phyloP scores from a whole-genome alignment of 2,888 invertebrate species.

The Steinernema carpocapsae region DNA sequence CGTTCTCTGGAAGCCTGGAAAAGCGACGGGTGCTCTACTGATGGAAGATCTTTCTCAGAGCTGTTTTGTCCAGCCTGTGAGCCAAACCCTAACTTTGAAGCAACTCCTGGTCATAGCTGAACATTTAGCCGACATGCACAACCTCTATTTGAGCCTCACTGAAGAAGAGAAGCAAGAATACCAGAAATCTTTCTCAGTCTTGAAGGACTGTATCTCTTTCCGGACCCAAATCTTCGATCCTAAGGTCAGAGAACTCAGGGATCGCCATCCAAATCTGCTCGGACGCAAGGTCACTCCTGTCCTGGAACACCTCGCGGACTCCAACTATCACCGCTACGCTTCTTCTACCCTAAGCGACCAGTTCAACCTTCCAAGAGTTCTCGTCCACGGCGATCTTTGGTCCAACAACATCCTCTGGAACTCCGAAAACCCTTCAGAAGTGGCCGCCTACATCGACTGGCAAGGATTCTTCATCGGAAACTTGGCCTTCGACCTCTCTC shows the following conservation, averaged over 20 bases:
- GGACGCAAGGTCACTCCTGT: not conserved
- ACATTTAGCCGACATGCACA: slow-evolving; percentile 9
- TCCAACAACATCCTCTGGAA: slow-evolving; percentile 22
- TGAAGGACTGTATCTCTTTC: slow-evolving; percentile 4
- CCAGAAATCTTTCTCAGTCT: not conserved
- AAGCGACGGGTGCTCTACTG: not conserved
- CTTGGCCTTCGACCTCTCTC: not conserved
- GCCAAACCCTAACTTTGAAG: not conserved
- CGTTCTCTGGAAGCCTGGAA: not conserved
- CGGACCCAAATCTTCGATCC: not conserved
- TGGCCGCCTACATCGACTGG: slow-evolving; percentile 3
- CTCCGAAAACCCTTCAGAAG: not conserved
- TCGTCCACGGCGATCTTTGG: slow-evolving; percentile 11
- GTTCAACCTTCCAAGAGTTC: not conserved
- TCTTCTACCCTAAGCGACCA: not conserved
- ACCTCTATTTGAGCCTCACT: not conserved
- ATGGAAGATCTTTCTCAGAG: slow-evolving; percentile 23
- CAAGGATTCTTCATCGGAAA: slow-evolving; percentile 14
- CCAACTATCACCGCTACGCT: slow-evolving; percentile 6
- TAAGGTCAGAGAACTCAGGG: not conserved
- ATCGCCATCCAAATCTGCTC: not conserved
- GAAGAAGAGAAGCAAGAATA: not conserved
- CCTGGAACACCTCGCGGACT: not conserved
- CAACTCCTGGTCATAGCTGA: slow-evolving; percentile 6
- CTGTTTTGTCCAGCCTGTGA: slow-evolving; percentile 1